A percentile compares a stretch with the other conserved stretches of the same genome.
These are phyloP conservation scores for Coecobrya sp. DNA, from an alignment of 2,888 invertebrate genomes.

Conservation along the genomic window DNA sequence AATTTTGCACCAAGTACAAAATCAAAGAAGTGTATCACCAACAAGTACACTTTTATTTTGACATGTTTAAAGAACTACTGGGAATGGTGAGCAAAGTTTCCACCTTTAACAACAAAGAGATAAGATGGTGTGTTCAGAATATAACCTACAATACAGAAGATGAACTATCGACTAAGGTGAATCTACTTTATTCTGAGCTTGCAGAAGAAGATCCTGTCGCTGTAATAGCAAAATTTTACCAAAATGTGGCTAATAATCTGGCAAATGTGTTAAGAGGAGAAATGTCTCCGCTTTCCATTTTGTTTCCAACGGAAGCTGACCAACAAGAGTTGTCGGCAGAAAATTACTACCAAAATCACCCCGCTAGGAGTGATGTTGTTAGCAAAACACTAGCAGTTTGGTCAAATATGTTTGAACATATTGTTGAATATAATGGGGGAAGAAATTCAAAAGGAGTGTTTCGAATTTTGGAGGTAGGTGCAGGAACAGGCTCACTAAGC, in stretches of 20 bases:
- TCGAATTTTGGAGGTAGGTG: conserved; percentile 56
- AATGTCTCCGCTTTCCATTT: not conserved
- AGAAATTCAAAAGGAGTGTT: too few relatives aligned
- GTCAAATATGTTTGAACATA: too few relatives aligned
- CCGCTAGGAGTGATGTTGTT: not conserved
- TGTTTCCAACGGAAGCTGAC: conserved; percentile 49
- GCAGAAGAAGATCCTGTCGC: too few relatives aligned
- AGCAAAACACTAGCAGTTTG: too few relatives aligned
- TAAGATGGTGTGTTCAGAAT: not conserved
- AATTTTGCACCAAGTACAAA: not conserved
- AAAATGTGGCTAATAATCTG: conserved; percentile 7
- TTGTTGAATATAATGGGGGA: too few relatives aligned
- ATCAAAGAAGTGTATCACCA: not conserved
- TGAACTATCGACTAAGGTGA: not conserved
- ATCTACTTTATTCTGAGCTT: not conserved
- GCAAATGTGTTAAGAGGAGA: not conserved
- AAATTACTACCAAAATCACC: not conserved
- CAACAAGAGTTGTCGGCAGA: not conserved
- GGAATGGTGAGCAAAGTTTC: not conserved
- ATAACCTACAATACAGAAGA: not conserved
- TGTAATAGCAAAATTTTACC: too few relatives aligned
- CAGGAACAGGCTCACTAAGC: conserved; percentile 37
- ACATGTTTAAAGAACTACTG: not conserved
- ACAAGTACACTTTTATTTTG: not conserved
- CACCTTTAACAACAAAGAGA: not conserved